Evolutionary conservation across 2,888 invertebrate species (phyloP), one percentile per base, ranked within the genome.

Genomic region (Scaptomyza reducta): DNA sequence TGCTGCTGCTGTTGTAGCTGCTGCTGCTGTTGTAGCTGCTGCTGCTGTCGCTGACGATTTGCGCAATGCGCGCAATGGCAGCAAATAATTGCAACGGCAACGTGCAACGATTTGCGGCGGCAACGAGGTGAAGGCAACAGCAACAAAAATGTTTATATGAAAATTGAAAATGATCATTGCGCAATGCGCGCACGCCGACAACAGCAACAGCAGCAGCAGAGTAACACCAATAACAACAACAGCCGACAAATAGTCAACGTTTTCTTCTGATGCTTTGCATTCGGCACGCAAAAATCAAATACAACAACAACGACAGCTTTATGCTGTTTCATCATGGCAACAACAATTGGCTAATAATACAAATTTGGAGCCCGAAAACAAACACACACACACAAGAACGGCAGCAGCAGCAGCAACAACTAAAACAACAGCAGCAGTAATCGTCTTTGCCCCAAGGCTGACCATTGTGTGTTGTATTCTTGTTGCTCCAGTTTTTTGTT

Each of bases 31-130:
- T 60, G 62, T 16, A 59, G 51, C 9, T 40, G 54, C 10, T 49
- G 60, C 5, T n/a, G 54, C 63, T 79, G 78, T 80, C 49, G 66
- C 70, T 74, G 74, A 74, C 67, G 74, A 74, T 74, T 74, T 74
- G 74, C 74, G 74, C 74, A 74, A 74, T 74, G 74, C 57, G 77
- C 81, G 74, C 80, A 83, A 83, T 67, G 74, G 66, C 77, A 75
- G 73, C 77, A 75, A 78, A 84, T 86, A 85, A 85, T 85, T 86
- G 85, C 84, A 74, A 70, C 35, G 69, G 78, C 84, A 78, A 86
- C 82, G 85, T 84, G 84, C 85, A 84, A 79, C 85, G 80, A 83
- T 83, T 84, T 83, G 85, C 79, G 80, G 85, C 80, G 74, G 82
- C 85, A 82, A 85, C 82, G 82, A 80, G 82, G 85, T 85, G 85